These are phyloP conservation scores for Cochlearius cochlearius DNA, from an alignment of 2,113 vertebrate genomes.

Conservation along the genomic window DNA sequence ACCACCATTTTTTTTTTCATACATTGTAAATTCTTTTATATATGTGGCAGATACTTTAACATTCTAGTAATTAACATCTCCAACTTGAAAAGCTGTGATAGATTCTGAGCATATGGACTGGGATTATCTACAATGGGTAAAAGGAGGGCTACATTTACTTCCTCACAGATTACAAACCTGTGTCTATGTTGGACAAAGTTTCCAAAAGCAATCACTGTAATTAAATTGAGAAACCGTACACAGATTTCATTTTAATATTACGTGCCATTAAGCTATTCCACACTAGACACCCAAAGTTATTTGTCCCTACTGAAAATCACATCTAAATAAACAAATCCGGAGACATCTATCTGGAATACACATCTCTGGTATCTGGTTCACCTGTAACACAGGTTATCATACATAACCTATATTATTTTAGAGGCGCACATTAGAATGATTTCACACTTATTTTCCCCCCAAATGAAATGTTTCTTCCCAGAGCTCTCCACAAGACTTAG, in stretches of 20 bases:
- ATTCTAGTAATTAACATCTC: background rate
- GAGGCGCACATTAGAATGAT: background rate
- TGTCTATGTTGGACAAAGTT: background rate
- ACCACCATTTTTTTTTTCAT: background rate
- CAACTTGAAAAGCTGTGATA: background rate
- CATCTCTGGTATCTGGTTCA: background rate
- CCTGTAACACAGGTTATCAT: background rate
- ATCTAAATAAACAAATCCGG: background rate
- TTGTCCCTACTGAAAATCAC: background rate
- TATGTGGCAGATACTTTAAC: background rate
- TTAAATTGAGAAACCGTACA: background rate
- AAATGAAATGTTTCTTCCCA: background rate
- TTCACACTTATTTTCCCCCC: accelerated
- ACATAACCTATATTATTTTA: background rate
- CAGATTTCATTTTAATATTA: background rate
- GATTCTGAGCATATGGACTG: background rate
- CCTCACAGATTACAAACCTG: background rate
- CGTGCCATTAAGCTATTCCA: background rate
- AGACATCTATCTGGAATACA: background rate
- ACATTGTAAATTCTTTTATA: background rate
- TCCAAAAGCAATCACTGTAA: background rate
- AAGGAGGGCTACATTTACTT: background rate
- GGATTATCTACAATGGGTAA: background rate
- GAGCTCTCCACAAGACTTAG: background rate
- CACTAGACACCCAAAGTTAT: background rate